phyloP scores from a whole-genome alignment of 1,140 invertebrate species.

The Tetragonula clypearis region DNA sequence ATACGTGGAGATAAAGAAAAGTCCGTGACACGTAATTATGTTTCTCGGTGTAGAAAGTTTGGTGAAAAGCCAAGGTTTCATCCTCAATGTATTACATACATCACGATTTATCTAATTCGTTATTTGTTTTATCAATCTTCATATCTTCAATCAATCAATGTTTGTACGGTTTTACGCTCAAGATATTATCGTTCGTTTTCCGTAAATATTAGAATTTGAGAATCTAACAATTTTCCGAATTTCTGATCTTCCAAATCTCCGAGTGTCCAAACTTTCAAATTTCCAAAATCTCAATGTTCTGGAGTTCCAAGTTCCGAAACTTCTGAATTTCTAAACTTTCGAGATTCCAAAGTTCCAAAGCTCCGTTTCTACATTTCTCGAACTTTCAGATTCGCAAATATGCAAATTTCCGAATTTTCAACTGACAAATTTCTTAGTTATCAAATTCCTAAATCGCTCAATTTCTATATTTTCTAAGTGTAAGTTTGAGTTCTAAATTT shows the following conservation, averaged over 20 bases:
- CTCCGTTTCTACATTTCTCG: not conserved
- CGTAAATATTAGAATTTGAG: not conserved
- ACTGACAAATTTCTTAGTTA: not conserved
- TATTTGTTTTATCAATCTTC: too few relatives aligned
- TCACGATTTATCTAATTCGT: too few relatives aligned
- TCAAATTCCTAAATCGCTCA: not conserved
- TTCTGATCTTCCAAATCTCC: not conserved
- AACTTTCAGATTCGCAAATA: not conserved
- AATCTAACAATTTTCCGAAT: not conserved
- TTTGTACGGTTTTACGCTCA: too few relatives aligned
- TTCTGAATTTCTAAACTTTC: not conserved
- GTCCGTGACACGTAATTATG: slow-evolving; percentile 23
- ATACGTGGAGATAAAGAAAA: slow-evolving; percentile 23
- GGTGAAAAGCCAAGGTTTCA: not conserved
- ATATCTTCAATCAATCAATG: too few relatives aligned
- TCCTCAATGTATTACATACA: not conserved
- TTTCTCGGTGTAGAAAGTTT: slow-evolving; percentile 38
- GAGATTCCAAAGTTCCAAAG: not conserved
- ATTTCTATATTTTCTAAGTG: not conserved
- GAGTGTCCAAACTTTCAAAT: not conserved
- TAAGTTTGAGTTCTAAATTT: not conserved
- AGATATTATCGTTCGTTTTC: too few relatives aligned
- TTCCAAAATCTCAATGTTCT: not conserved
- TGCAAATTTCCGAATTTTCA: not conserved
- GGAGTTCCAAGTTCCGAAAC: not conserved